Base-by-base conservation (phyloP, 2,888 invertebrate genomes). In the Polymixis flavicincta region DNA sequence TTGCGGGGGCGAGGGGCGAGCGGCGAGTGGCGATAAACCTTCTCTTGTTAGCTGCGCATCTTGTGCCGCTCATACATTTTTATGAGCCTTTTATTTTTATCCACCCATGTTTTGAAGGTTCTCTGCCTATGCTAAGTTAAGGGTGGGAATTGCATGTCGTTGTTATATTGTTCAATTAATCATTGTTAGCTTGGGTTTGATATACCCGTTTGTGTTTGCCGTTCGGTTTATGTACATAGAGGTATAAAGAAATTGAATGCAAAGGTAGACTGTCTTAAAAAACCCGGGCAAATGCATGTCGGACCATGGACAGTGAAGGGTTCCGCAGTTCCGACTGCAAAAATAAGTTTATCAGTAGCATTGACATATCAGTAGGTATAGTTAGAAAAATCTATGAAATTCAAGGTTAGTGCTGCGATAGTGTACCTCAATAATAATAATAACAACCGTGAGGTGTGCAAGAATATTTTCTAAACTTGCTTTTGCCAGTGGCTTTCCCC, bases 1-100 rank as follows among this genome's bases (percentile, higher is more conserved):
- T 48, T 52, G 69, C 69, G 76, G 68, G 76, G 59, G 74, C 55
- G 69, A 50, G 70, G 54, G 63, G 64, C 54, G 67, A 76, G 76
- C 63, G 57, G 94, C 88, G 73, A 66, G 50, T 76, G 63, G 76
- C 83, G 79, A 75, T 85, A 85, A 86, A 77, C 60, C 84, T 70
- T 76, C 88, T 92, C 95, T 95, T 91, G 95, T 95, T 96, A 95
- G 92, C 91, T 92, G 94, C 92, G 90, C 93, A 93, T 93, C 91
- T 89, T 79, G 84, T 90, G 92, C 87, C 84, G 86, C 93, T 96
- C 96, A 96, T 96, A 95, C 96, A 96, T 96, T 96, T 96, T 96
- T 95, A 96, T 96, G 95, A 95, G 93, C 83, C 77, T 85, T 87
- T 92, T 93, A 92, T 93, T 94, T 93, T 94, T 95, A 95, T 92